phyloP scores from a whole-genome alignment of 2,797 vertebrate genomes.

The Amniataba percoides region DNA sequence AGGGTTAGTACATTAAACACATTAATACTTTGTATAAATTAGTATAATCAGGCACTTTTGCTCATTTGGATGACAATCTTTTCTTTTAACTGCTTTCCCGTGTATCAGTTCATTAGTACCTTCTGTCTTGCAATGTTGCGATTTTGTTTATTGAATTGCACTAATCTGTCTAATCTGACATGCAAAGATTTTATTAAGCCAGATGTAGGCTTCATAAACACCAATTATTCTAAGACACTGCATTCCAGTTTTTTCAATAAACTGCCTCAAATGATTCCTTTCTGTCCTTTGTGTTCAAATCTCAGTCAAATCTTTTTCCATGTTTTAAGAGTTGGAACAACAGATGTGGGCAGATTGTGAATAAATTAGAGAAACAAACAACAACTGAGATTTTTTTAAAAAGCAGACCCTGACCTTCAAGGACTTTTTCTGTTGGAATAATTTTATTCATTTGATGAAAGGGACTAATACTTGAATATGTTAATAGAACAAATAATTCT shows the following conservation, averaged over 20 bases:
- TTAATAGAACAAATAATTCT: not conserved
- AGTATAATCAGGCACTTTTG: not conserved
- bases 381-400: not conserved
- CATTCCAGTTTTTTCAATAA: not conserved
- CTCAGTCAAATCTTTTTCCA: not conserved
- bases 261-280: not conserved
- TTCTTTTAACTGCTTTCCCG: not conserved
- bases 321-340: not conserved
- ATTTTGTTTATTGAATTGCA: not conserved
- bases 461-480: not conserved
- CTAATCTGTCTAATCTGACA: not conserved
- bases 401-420: not conserved
- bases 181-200: not conserved
- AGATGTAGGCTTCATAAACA: not conserved
- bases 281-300: not conserved
- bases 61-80: not conserved
- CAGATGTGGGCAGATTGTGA: slow-evolving; percentile 1
- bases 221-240: not conserved
- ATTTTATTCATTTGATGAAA: not conserved
- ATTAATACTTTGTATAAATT: too few relatives aligned
- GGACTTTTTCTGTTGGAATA: not conserved
- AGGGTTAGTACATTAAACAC: not conserved
- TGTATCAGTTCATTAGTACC: not conserved
- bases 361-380: not conserved
- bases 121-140: not conserved